Percentiles rank a stretch among this genome's conserved stretches.
phyloP scores from a whole-genome alignment of 2,113 vertebrate species.

The Aythya baeri region DNA sequence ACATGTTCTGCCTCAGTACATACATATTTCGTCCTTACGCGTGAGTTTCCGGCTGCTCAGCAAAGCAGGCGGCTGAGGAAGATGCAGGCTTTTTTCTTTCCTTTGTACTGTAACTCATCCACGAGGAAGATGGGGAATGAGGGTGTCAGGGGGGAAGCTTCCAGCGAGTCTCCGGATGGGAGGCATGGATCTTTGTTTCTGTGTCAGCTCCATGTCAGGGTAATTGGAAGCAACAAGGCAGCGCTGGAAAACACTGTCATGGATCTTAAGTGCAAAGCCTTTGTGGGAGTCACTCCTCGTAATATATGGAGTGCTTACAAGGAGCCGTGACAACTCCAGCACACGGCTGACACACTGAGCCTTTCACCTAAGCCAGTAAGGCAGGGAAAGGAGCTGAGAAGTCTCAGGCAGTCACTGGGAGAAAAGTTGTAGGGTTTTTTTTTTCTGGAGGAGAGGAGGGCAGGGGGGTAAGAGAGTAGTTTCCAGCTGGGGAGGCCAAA shows the following conservation, averaged over 20 bases:
- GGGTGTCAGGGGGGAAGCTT: background rate
- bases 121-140: rapidly evolving
- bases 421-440: background rate
- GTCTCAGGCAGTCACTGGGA: background rate
- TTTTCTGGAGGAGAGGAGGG: background rate
- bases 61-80: background rate
- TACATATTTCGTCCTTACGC: background rate
- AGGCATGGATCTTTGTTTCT: conserved; percentile 1
- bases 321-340: background rate
- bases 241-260: background rate
- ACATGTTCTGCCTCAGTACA: background rate
- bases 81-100: background rate
- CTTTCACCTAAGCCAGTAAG: background rate
- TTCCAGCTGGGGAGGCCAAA: background rate
- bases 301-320: conserved; percentile 32
- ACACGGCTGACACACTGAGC: background rate
- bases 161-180: background rate
- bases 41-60: background rate
- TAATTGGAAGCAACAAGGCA: conserved; percentile 39
- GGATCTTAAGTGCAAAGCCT: background rate
- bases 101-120: background rate
- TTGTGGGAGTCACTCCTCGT: conserved; percentile 1
- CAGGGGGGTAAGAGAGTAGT: rapidly evolving
- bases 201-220: background rate
- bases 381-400: conserved; percentile 8